Evolutionary conservation across 1,140 invertebrate species (phyloP), one percentile per base, ranked within the genome.

Genomic region (Philotrypesis tridentata): DNA sequence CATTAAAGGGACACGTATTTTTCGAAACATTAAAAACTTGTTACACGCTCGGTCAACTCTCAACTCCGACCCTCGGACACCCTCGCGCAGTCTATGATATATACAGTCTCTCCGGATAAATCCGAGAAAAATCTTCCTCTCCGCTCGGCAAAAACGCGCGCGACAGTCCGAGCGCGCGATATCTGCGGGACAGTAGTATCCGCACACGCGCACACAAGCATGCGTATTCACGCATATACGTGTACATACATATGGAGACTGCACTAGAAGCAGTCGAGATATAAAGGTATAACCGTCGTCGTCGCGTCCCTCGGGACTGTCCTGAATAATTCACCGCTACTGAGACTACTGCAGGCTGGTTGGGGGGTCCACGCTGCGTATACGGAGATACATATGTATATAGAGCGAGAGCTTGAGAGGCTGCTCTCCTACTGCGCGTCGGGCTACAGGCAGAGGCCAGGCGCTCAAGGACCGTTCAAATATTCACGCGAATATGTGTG

Each of bases 321-420:
- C 86, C 88, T 92, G 90, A 92, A 92, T 92, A 91, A 92, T 92
- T 91, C 89, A 92, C 88, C 86, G 82, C 87, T 89, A 88, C 88
- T 88, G 89, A 89, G 89, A 88, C 86, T 84, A 85, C 84, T 84
- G 89, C 29, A 87, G 87, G 88, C 82, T 87, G 86, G 12, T 89
- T 85, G 86, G 87, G 86, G 86, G 86, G 31, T 33, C 67, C 70
- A 55, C 17, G 33, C 33, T 37, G 9, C 9, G 9, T 37, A 37
- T 3, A 37, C 9, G 33, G 3, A 37, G 3, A 37, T 9, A 37
- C 9, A 37, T 37, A 37, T 3, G 9, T 37, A 55, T 55, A 17
- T n/a, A 55, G 2, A 21, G 21, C 7, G 0, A 37, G 23, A 27
- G 70, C 6, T 1, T 43, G 74, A 63, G 23, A n/a, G 60, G 61